Conservation (phyloP, 2,113 vertebrate genomes). For the Syrrhaptes paradoxus region DNA sequence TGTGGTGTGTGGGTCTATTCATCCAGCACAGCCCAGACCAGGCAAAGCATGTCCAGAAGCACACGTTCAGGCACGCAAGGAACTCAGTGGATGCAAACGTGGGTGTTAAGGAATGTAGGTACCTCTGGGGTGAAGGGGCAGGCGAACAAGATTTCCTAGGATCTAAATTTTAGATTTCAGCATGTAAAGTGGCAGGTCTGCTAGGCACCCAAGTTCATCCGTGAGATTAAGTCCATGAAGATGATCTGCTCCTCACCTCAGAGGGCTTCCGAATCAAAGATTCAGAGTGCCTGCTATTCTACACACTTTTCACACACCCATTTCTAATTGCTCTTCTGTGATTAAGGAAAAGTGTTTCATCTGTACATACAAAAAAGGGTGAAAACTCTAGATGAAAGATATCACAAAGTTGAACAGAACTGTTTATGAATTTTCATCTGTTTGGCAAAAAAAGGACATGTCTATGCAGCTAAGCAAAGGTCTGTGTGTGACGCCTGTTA, state of each 20-base stretch:
- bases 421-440: not conserved
- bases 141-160: not conserved
- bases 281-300: not conserved
- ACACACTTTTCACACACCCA: not conserved
- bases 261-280: not conserved
- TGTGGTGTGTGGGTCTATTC: not conserved
- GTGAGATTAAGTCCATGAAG: not conserved
- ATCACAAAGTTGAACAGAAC: not conserved
- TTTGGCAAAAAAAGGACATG: not conserved
- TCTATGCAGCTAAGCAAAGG: not conserved
- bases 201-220: not conserved
- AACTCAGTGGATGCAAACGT: conserved; percentile 39
- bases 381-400: conserved; percentile 7
- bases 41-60: conserved; percentile 44
- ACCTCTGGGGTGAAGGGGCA: conserved; percentile 18
- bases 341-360: not conserved
- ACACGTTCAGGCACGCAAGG: conserved; percentile 33
- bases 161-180: not conserved
- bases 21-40: not conserved
- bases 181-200: not conserved
- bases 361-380: not conserved
- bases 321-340: not conserved
- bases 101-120: conserved; percentile 57
- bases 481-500: not conserved
- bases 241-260: not conserved